Base-by-base conservation (phyloP, 1,140 invertebrate species). In the Drosophila virilis region DNA sequence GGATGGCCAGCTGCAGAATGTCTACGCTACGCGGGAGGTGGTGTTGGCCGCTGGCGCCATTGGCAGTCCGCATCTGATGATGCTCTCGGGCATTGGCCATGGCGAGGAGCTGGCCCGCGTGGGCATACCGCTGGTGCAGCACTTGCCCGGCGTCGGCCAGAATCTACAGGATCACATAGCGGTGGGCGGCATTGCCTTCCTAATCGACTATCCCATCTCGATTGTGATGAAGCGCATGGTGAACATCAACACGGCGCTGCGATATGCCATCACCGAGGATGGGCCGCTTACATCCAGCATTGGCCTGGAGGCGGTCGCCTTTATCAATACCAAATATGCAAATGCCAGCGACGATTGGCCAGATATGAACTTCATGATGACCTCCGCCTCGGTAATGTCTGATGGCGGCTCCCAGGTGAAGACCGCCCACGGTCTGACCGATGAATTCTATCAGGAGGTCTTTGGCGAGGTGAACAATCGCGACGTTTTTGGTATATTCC, bases 111-210 rank as follows among this genome's bases (percentile, higher is more conserved):
- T 98, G 1, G 60, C 94, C 64, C 93, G 96, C 58, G 92, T 96
- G 1, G 95, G 95, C 0, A 94, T 97, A 5, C 93, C 93, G 0
- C 93, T 96, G 22, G 94, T 96, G 1, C 93, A 95, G 12, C 94
- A 97, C 91, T 93, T 96, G 12, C 96, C 95, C 0, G 96, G 95
- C 0, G 94, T 95, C n/a, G 97, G 97, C 0, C 93, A 95, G 81
- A 97, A 97, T 91, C 92, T 97, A n/a, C 96, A 96, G 93, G 96
- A 97, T 82, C 96, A 97, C 90, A 96, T 97, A 33, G 96, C 96
- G 0, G 94, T 96, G 0, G 96, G 96, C 1, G 96, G 97, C 0
- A 83, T 97, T 0, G 94, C 95, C 8, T 98, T 98, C 78, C 92
- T 95, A 28, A 95, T 98, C n/a, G 96, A 98, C 85, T 94, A 96